Conservation (phyloP, 2,888 invertebrate species). For the Rhyacophila evoluta region DNA sequence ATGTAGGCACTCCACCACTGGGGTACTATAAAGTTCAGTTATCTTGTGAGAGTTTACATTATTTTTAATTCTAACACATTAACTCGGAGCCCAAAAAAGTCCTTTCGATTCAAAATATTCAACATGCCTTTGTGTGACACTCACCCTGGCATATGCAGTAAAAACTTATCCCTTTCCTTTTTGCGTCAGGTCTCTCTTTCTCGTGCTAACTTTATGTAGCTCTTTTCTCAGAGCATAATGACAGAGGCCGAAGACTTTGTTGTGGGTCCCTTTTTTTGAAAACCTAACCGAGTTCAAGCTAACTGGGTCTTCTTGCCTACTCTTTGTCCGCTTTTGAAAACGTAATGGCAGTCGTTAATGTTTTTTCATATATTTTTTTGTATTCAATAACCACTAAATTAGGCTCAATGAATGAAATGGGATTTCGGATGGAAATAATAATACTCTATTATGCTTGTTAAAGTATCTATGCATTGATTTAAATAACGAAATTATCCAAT, state of each 20-base stretch:
- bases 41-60: neutral
- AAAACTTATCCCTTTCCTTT: neutral
- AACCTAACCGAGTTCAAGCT: neutral
- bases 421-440: no score
- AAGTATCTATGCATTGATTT: no score
- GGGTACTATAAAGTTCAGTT: neutral
- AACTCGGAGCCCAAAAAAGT: neutral
- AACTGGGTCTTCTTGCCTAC: neutral
- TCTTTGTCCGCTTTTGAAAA: neutral
- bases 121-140: constrained; percentile 1
- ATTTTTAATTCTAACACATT: neutral
- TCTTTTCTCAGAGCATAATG: neutral
- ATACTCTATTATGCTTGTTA: no score
- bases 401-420: no score
- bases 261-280: neutral
- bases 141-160: neutral
- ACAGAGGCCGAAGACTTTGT: neutral
- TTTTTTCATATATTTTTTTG: neutral
- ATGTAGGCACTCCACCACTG: no score
- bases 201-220: neutral
- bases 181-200: no score
- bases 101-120: constrained; percentile 7
- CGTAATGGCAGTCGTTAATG: neutral
- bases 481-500: no score
- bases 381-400: no score